phyloP scores from a whole-genome alignment of 2,797 vertebrate species.

The Cercopithecus mitis region DNA sequence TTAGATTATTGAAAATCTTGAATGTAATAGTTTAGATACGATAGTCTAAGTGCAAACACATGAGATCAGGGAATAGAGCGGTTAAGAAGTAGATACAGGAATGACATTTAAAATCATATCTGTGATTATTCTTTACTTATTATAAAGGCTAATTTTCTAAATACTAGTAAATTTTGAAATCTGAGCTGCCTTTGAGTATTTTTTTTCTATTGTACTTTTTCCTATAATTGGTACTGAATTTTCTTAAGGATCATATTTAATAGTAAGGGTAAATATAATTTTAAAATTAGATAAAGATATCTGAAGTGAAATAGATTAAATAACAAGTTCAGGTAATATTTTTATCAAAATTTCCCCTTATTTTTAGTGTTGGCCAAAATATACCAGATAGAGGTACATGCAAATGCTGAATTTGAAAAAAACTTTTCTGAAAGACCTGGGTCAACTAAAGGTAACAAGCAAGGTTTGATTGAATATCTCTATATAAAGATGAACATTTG shows the following conservation, averaged over 20 bases:
- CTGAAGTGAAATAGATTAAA: background rate
- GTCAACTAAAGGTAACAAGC: background rate
- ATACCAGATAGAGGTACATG: background rate
- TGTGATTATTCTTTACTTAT: background rate
- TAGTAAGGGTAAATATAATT: background rate
- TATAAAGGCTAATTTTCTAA: background rate
- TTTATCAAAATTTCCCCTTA: background rate
- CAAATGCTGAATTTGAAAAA: background rate
- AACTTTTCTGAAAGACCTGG: background rate
- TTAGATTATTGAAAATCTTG: background rate
- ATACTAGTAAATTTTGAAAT: background rate
- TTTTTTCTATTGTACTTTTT: background rate
- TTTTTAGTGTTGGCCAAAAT: background rate
- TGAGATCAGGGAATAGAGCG: background rate
- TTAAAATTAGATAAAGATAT: conserved; percentile 14
- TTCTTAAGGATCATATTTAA: background rate
- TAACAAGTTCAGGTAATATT: background rate
- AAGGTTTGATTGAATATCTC: background rate
- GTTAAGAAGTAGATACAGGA: background rate
- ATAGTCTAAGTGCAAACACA: background rate
- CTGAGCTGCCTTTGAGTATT: background rate
- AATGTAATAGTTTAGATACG: background rate
- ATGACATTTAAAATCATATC: background rate
- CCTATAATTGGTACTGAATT: background rate
- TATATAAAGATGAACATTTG: background rate